phyloP scores from a whole-genome alignment of 2,113 vertebrate genomes.

The Petrocephalus microphthalmus region DNA sequence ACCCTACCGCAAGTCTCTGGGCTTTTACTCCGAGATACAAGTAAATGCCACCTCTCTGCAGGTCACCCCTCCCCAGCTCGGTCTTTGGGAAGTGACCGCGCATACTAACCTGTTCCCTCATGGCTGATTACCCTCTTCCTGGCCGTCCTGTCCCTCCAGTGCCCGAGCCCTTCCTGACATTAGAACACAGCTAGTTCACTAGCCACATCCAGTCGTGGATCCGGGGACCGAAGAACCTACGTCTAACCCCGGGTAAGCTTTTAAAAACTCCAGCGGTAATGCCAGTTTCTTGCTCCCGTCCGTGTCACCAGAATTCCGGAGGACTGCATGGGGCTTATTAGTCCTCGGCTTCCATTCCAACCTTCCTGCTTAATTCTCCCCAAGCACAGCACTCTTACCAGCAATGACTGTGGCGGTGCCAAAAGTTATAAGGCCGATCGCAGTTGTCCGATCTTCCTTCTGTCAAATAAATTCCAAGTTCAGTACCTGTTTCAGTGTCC shows the following conservation, averaged over 20 bases:
- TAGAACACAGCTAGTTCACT: background rate
- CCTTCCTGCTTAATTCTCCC: slow-evolving; percentile 8
- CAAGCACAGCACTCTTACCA: background rate
- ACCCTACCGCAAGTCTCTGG: background rate
- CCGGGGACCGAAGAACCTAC: no score
- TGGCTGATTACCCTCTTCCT: slow-evolving; percentile 23
- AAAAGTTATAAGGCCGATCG: background rate
- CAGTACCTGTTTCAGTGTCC: background rate
- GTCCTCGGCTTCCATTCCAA: background rate
- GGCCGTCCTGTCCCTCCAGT: background rate
- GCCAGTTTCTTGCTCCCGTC: background rate
- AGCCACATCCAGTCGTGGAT: background rate
- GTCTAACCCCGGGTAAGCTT: background rate
- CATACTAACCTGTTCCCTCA: slow-evolving; percentile 31
- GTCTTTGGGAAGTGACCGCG: background rate
- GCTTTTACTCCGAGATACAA: background rate
- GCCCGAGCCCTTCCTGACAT: background rate
- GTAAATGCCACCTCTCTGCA: background rate
- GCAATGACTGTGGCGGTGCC: background rate
- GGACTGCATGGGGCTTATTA: slow-evolving; percentile 32
- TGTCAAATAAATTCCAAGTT: background rate
- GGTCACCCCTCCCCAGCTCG: background rate
- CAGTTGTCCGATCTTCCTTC: background rate
- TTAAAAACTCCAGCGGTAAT: background rate
- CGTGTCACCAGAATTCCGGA: background rate